Base-by-base conservation (phyloP, 2,797 vertebrate species). In the Nyctibius grandis region DNA sequence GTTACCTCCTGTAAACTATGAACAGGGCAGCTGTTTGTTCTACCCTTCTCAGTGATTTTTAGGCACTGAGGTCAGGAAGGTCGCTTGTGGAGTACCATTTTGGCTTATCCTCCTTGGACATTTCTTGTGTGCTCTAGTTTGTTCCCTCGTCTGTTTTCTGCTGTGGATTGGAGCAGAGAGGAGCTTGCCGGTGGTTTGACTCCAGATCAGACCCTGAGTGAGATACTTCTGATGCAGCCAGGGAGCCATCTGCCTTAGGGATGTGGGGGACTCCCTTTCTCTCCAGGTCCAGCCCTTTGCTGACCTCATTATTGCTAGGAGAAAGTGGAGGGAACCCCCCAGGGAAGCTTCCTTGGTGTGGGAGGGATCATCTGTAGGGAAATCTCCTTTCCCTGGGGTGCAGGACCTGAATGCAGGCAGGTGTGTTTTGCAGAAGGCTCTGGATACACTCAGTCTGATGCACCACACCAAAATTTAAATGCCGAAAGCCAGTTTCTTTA, bases 11-110 rank as follows among this genome's bases (percentile, higher is more conserved):
- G 5, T 28, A 4, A 64, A 6, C 33, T 12, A 10, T 36, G 48
- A 59, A 1, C 25, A 17, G 36, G 18, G 69, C 2, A 15, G 50
- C 25, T 22, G 1, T 33, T 65, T 54, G 5, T 79, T 28, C 29
- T 1, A 4, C 0, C 0, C 11, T 48, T 28, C 1, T 1, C 16
- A 11, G 19, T 34, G 12, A 3, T 31, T 51, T 83, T 42, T 20
- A 19, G 64, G 51, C 15, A 1, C 61, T 8, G 10, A 47, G 36
- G 13, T 44, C 68, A 21, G 36, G 77, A 31, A 56, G 22, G 36
- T 47, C 1, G 1, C 61, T 44, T 6, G 3, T 61, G 65, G 31
- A 7, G 29, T 15, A 20, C 12, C 3, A 0, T 47, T 54, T 28
- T 38, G 34, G 19, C 19, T 63, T 34, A 9, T 38, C 38, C 21